Evolutionary conservation across 1,140 invertebrate genomes (phyloP), one percentile per base, ranked within the genome.

Genomic region (Pseudomyrmex sp.): DNA sequence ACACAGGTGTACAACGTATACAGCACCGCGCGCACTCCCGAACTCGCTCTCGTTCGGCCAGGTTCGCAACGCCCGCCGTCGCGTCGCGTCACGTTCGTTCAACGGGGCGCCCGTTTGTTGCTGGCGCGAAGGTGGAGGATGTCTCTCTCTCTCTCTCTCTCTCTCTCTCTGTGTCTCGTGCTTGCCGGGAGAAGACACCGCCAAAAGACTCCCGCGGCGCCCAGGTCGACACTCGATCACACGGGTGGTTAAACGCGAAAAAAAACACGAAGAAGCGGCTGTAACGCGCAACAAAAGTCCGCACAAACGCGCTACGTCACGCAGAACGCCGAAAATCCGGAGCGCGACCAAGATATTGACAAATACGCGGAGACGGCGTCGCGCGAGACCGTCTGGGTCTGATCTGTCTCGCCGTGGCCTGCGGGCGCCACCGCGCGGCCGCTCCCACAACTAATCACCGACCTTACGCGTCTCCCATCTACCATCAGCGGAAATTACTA

Each of bases 301-400:
- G 26, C 54, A n/a, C 70, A 18, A 18, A 80, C 46, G 65, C 54
- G 76, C 72, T 65, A 35, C 9, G 13, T 7, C 70, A 62, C 70
- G 79, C 70, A 74, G 84, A 70, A 86, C 79, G 58, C 82, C 69
- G 77, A 85, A 86, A 86, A 85, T 86, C 75, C 50, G 73, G 85
- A 84, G 79, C 85, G 87, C 82, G 77, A 76, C 58, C 63, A 84
- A 85, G 20, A 85, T 91, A 91, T 91, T 91, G 90, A 91, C 90
- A 91, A 91, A 91, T 91, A 91, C 89, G 83, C 86, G 48, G 20
- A 52, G 88, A 70, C 74, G 85, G 90, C 90, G 90, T 90, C 90
- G 85, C 84, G 89, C 87, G 89, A 91, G 89, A 91, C 90, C 68
- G 86, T 86, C 84, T 84, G 61, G 65, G 82, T 73, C 84, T 52